These are phyloP conservation scores for Globia sparganii DNA, from an alignment of 2,888 invertebrate genomes.

Conservation along the genomic window DNA sequence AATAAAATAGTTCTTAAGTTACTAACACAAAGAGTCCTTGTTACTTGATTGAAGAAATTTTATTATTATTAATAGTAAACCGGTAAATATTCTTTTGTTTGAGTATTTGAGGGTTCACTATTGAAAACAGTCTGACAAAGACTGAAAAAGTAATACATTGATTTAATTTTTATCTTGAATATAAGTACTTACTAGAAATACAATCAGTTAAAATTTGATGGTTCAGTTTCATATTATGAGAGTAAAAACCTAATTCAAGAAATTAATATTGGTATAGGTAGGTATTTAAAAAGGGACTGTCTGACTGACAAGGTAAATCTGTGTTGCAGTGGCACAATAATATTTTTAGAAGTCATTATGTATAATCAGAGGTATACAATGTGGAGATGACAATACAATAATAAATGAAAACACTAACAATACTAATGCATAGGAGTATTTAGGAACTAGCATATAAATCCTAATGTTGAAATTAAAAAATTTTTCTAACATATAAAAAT, in stretches of 20 bases:
- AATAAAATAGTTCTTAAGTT: no score
- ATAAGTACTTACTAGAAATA: neutral
- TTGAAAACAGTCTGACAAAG: neutral
- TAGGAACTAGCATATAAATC: no score
- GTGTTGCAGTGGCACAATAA: neutral
- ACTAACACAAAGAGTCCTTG: no score
- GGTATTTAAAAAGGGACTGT: neutral
- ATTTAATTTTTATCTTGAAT: neutral
- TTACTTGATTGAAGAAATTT: no score
- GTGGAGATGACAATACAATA: no score
- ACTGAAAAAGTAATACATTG: neutral
- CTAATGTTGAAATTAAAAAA: no score
- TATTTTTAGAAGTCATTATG: neutral
- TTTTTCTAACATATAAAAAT: no score
- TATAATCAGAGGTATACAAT: neutral
- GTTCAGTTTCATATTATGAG: neutral
- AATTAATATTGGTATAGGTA: neutral
- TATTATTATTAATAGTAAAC: no score
- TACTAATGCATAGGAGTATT: no score
- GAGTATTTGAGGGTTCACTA: neutral
- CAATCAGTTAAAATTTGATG: neutral
- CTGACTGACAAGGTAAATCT: slow-evolving; percentile 8
- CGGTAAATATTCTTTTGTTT: no score
- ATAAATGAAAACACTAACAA: no score
- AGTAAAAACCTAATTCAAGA: no score